phyloP scores from a whole-genome alignment of 2,888 invertebrate species.

The Unio delphinus region DNA sequence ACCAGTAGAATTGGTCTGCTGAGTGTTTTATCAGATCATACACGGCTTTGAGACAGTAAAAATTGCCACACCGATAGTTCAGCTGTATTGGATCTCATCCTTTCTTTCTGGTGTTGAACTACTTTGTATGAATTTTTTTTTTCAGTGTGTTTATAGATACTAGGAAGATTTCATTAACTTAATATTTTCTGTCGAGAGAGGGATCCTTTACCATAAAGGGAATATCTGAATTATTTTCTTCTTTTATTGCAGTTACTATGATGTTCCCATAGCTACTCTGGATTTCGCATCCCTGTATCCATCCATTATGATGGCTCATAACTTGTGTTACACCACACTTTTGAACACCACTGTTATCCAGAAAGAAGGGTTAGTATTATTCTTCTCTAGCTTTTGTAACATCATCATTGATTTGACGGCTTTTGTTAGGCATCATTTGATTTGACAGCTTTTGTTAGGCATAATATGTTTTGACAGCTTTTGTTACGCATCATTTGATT shows the following conservation, averaged over 20 bases:
- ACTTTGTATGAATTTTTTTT: too few species aligned
- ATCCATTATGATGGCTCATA: conserved; percentile 99
- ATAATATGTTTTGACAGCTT: too few species aligned
- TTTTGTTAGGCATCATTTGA: not conserved
- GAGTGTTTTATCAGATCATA: too few species aligned
- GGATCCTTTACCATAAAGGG: not conserved
- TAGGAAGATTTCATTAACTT: too few species aligned
- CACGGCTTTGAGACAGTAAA: too few species aligned
- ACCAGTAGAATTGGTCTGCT: too few species aligned
- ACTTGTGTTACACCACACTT: conserved; percentile 97
- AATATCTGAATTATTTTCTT: not conserved
- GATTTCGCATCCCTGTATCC: conserved; percentile 99
- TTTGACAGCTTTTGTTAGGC: too few species aligned
- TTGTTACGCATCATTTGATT: not conserved
- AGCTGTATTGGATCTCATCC: too few species aligned
- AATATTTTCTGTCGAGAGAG: not conserved
- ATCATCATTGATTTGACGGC: too few species aligned
- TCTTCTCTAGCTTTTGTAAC: not conserved
- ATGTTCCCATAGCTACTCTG: conserved; percentile 96
- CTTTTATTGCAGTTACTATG: conserved; percentile 81
- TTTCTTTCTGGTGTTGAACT: too few species aligned
- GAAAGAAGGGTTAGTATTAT: conserved; percentile 57
- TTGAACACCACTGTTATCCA: conserved; percentile 71
- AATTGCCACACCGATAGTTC: too few species aligned
- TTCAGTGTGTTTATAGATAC: too few species aligned